Percentiles rank a stretch among this genome's conserved stretches.
These are phyloP conservation scores for Peromyscus leucopus DNA, from an alignment of 2,113 vertebrate species.

Conservation along the genomic window DNA sequence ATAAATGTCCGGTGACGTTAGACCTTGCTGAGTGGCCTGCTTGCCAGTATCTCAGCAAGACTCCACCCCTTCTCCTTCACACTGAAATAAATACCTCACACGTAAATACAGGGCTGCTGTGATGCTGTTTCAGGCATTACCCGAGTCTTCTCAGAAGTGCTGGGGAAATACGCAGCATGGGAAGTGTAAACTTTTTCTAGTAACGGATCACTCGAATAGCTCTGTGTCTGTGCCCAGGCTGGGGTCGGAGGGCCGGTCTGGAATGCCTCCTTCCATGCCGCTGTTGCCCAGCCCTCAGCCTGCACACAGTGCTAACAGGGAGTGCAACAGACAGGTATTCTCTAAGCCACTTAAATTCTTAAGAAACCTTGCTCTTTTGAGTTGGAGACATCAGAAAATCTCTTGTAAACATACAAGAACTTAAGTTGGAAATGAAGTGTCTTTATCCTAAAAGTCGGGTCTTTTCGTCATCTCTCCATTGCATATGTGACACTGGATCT, in stretches of 20 bases:
- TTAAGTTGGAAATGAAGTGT: neutral
- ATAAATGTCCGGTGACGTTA: neutral
- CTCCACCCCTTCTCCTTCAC: neutral
- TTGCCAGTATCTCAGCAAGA: neutral
- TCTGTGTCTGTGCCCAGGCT: neutral
- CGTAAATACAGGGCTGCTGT: neutral
- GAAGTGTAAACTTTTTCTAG: neutral
- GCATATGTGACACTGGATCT: neutral
- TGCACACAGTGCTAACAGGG: neutral
- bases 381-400: neutral
- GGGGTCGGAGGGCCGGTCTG: neutral
- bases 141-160: neutral
- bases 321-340: neutral
- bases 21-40: neutral
- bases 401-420: neutral
- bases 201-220: neutral
- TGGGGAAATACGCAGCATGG: neutral
- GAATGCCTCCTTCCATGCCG: too few relatives aligned
- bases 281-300: neutral
- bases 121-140: neutral
- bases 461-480: neutral
- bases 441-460: neutral
- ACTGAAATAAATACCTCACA: neutral
- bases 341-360: neutral
- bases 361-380: constrained; percentile 25